Conservation (phyloP, 2,113 vertebrate species). For the Piaya cayana region DNA sequence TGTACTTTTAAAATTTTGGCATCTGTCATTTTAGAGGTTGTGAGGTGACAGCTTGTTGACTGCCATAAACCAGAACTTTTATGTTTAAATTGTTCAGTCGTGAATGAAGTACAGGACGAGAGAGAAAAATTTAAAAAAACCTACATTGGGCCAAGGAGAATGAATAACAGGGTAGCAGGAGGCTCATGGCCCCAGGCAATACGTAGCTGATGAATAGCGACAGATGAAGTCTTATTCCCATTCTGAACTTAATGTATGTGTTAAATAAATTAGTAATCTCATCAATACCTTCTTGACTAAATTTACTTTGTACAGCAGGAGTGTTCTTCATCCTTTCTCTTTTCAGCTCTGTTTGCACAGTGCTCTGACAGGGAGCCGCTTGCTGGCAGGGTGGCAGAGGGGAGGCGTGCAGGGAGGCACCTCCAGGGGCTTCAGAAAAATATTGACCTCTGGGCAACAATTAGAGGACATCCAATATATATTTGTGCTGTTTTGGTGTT, state of each 20-base stretch:
- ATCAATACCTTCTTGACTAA: constrained; percentile 30
- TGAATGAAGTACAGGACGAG: background rate
- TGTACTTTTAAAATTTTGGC: background rate
- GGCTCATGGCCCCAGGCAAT: background rate
- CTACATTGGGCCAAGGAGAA: background rate
- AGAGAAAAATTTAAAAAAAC: background rate
- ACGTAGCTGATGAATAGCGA: background rate
- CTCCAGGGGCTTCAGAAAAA: background rate
- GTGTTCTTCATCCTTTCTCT: background rate
- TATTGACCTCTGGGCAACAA: background rate
- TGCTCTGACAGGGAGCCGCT: background rate
- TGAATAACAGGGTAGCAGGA: background rate
- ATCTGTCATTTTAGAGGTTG: background rate
- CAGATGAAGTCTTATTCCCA: constrained; percentile 5
- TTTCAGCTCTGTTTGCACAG: background rate
- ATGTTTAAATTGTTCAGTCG: background rate
- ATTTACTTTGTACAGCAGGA: constrained; percentile 30
- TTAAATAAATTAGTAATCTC: constrained; percentile 50
- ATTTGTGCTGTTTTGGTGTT: background rate
- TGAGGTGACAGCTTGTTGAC: background rate
- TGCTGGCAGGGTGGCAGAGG: background rate
- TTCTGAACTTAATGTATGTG: background rate
- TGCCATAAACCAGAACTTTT: background rate
- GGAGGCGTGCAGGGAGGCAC: background rate
- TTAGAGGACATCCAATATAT: background rate